Evolutionary conservation across 2,113 vertebrate genomes (phyloP), one percentile per base, ranked within the genome.

Genomic region (Etheostoma spectabile): DNA sequence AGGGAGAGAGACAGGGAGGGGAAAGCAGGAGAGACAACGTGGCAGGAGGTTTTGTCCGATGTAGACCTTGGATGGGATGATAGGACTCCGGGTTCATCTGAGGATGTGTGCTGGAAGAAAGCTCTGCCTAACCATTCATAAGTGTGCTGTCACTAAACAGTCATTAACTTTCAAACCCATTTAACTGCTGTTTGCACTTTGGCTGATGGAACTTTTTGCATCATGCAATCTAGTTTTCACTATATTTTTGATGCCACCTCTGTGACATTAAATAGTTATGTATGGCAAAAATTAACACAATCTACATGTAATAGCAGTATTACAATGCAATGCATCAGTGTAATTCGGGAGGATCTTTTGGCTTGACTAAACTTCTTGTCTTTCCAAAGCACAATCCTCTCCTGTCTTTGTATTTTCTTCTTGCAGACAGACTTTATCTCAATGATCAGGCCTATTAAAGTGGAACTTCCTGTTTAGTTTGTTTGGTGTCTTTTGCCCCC

Each of bases 21-120:
- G 73, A 77, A 53, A 69, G 74, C 2, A 64, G 81, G 84, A 89
- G 86, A 94, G 94, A 93, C 93, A 78, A 96, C 95, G 95, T 96
- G 95, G 95, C 95, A 95, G 88, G 74, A 92, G 91, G 88, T 82
- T 86, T 93, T 24, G 69, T 87, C 83, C 85, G 77, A 64, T 79
- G 85, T 66, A 83, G 77, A 73, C 72, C 62, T 80, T 87, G 86
- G 88, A 93, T 38, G 74, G 22, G 80, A 83, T 72, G 82, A 64
- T 27, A 67, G 70, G 63, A 89, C 57, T 60, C 62, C 55, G 90
- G 87, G 94, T 93, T 95, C 90, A 94, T 86, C 59, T 92, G 87
- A 94, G 94, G 92, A 91, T 91, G 80, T 87, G 74, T 3, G 55
- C 67, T 22, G 64, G 72, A 69, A 64, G 69, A 77, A 79, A 74